Evolutionary conservation across 2,888 invertebrate species (phyloP).

Genomic region (Trissoscelio sp.): DNA sequence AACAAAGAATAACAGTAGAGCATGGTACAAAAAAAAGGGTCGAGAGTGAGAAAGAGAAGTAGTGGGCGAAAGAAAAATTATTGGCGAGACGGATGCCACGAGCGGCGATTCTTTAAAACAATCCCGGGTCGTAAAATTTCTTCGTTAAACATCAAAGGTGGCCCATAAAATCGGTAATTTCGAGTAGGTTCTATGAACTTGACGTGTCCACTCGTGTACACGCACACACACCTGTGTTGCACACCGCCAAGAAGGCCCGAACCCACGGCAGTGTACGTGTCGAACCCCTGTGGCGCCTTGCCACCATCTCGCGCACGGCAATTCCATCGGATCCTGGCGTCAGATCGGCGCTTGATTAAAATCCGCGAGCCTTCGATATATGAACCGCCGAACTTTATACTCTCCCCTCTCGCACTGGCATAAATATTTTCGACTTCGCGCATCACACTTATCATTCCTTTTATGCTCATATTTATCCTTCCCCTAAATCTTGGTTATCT

Average conservation of each 20-base stretch:
- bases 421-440: conserved; percentile 59
- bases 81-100: conserved; percentile 76
- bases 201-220: conserved; percentile 50
- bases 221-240: conserved; percentile 35
- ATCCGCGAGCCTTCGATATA: conserved; percentile 81
- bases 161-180: conserved; percentile 82
- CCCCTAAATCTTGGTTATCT: conserved; percentile 34
- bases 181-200: conserved; percentile 73
- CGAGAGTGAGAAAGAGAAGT: conserved; percentile 55
- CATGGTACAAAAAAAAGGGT: conserved; percentile 26
- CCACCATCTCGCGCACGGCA: conserved; percentile 81
- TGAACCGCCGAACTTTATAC: conserved; percentile 81
- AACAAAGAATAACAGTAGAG: conserved; percentile 46
- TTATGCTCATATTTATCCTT: conserved; percentile 15
- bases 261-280: conserved; percentile 79
- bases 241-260: conserved; percentile 51
- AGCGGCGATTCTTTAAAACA: conserved; percentile 80
- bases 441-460: conserved; percentile 48
- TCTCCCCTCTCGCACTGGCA: conserved; percentile 58
- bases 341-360: conserved; percentile 83
- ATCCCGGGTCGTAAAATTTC: conserved; percentile 82
- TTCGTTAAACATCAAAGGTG: conserved; percentile 82
- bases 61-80: conserved; percentile 76
- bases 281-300: conserved; percentile 82
- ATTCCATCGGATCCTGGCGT: conserved; percentile 79